Conservation (phyloP, 2,888 invertebrate species). For the Heliconius ismenius region DNA sequence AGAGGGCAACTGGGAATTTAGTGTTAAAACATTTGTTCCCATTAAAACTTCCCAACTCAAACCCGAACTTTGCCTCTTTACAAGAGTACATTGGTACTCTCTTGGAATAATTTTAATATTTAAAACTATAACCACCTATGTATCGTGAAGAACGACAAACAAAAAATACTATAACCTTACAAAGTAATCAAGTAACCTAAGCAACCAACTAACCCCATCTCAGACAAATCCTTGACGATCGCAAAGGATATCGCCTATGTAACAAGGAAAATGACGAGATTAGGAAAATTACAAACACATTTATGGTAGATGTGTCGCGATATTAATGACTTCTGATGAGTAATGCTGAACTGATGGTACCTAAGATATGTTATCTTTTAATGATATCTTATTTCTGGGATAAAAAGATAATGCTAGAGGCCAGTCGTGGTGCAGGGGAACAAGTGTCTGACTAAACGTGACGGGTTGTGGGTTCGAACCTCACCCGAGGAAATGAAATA, state of each 20-base stretch:
- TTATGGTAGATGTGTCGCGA: conserved; percentile 10
- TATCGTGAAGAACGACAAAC: too few species aligned
- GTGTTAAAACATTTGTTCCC: too few species aligned
- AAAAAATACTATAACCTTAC: neutral
- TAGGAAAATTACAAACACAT: conserved; percentile 21
- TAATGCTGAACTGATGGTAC: neutral
- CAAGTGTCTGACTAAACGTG: too few species aligned
- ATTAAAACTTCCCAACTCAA: too few species aligned
- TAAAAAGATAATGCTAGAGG: neutral
- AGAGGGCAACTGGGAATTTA: too few species aligned
- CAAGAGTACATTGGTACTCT: too few species aligned
- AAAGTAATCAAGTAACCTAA: neutral
- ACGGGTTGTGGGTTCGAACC: too few species aligned
- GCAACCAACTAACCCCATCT: neutral
- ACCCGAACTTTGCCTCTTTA: too few species aligned
- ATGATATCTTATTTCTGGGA: neutral
- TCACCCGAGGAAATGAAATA: too few species aligned
- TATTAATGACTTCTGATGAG: neutral
- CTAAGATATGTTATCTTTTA: neutral
- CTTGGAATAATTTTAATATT: neutral
- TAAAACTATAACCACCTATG: neutral
- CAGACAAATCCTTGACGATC: neutral
- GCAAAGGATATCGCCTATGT: conserved; percentile 18
- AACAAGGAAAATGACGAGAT: conserved; percentile 26
- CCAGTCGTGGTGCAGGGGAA: too few species aligned